Evolutionary conservation across 2,888 invertebrate genomes (phyloP).

Genomic region (Leptinotarsa peninsularis): DNA sequence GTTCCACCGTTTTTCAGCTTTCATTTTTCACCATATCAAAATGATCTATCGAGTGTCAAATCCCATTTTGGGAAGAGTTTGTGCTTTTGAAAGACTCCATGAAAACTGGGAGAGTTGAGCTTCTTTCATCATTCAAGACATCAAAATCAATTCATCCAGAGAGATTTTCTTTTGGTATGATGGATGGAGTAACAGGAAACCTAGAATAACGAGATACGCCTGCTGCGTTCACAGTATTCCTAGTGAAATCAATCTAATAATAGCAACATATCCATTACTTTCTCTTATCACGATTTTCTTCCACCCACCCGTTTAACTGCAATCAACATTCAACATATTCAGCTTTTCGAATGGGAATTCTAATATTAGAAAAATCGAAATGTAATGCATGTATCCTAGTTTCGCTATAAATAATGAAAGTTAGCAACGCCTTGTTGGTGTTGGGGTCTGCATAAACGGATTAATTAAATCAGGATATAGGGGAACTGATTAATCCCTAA

Average conservation of each 20-base stretch:
- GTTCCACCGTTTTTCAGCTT: neutral
- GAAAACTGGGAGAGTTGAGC: neutral
- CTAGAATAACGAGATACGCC: neutral
- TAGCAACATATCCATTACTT: neutral
- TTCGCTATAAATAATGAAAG: neutral
- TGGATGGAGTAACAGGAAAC: neutral
- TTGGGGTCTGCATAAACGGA: neutral
- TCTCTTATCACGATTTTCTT: neutral
- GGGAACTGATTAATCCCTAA: neutral
- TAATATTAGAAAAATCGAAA: conserved; percentile 17
- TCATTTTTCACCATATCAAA: no score
- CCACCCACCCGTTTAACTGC: conserved; percentile 5
- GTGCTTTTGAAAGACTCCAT: neutral
- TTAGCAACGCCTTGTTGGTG: neutral
- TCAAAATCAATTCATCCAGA: neutral
- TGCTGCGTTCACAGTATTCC: neutral
- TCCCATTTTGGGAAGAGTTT: no score
- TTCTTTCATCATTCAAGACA: neutral
- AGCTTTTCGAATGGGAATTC: neutral
- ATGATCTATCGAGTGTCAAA: no score
- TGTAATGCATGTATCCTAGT: conserved; percentile 2
- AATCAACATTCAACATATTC: neutral
- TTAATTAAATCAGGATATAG: neutral
- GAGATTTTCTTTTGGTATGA: neutral
- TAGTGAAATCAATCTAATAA: neutral